phyloP scores from a whole-genome alignment of 1,140 invertebrate genomes.

The Steinernema khuongi region DNA sequence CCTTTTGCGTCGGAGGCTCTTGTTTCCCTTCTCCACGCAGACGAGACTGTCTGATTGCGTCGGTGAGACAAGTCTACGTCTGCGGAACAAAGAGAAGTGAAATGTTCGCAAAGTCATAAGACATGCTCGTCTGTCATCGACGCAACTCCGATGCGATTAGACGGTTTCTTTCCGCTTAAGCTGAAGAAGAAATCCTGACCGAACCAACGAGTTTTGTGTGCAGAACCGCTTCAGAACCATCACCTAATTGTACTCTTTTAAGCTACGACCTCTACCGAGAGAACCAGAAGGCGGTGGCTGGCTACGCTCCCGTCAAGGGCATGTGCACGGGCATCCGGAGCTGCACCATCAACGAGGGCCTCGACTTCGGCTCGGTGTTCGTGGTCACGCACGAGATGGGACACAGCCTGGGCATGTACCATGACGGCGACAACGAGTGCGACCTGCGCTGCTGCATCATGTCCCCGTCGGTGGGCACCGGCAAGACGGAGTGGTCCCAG shows the following conservation, averaged over 20 bases:
- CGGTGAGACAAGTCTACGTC: no score
- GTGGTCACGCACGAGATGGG: constrained; percentile 45
- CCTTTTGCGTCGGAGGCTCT: no score
- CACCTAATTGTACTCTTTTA: not conserved
- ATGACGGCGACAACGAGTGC: constrained; percentile 44
- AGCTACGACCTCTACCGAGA: constrained; percentile 42
- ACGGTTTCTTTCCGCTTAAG: no score
- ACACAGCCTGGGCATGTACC: constrained; percentile 44
- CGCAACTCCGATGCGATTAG: no score
- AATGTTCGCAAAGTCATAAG: no score
- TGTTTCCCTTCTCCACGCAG: no score
- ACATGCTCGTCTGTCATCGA: no score
- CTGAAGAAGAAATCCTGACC: no score
- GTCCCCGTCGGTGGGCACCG: constrained; percentile 39
- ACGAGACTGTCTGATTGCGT: no score
- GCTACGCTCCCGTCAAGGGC: constrained; percentile 43
- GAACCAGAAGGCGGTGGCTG: constrained; percentile 35
- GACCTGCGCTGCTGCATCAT: constrained; percentile 42
- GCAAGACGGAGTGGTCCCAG: constrained; percentile 38
- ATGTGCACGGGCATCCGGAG: constrained; percentile 39
- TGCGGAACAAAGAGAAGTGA: no score
- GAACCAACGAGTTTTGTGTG: no score
- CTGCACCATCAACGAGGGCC: constrained; percentile 43
- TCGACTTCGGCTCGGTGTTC: constrained; percentile 42
- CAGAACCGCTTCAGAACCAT: not conserved